Base-by-base conservation (phyloP, 2,113 vertebrate species). In the Nothobranchius kuhntae region DNA sequence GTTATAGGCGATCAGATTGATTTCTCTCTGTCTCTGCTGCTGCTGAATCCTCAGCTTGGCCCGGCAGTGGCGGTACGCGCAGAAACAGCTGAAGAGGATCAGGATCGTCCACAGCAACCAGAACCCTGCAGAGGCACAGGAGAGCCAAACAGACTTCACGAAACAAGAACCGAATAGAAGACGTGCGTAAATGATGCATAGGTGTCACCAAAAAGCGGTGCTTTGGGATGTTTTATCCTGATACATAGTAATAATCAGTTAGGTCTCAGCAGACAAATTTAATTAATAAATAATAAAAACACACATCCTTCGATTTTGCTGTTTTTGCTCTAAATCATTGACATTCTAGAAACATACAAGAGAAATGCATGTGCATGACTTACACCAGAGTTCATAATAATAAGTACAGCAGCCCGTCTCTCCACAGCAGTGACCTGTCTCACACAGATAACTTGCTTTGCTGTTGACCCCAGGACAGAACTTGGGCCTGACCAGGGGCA, bases 331-430 rank as follows among this genome's bases (percentile, higher is more conserved):
- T 30, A 30, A 30, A 30, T 30, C 30, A 30, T 4, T 3, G 30
- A 30, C 30, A 30, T 30, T 30, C 30, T 30, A 4, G 30, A 30
- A 30, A 30, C 30, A 30, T 30, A 30, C 3, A 35, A 17, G 42
- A 55, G 44, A n/a, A 10, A 7, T 55, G 51, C 38, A 24, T 21
- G 21, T 21, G 53, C n/a, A 30, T 60, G 71, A 96, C 96, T 96
- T 87, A 98, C 96, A 97, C 96, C 96, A 98, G 77, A 98, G 95
- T 86, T 98, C 96, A 64, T 97, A 98, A 91, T 98, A 98, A 93
- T 98, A 98, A 53, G 96, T 98, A 71, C 96, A 98, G 94, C 96
- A 98, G 87, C 96, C 95, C 0, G 93, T 96, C 91, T 97, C 96
- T 70, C 96, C 96, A 8, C 96, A 98, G 93, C 96, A 98, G 93